A percentile compares a stretch with the other conserved stretches of the same genome.
These are phyloP conservation scores for Urosaurus nigricauda DNA, from an alignment of 2,797 vertebrate genomes.

Conservation along the genomic window DNA sequence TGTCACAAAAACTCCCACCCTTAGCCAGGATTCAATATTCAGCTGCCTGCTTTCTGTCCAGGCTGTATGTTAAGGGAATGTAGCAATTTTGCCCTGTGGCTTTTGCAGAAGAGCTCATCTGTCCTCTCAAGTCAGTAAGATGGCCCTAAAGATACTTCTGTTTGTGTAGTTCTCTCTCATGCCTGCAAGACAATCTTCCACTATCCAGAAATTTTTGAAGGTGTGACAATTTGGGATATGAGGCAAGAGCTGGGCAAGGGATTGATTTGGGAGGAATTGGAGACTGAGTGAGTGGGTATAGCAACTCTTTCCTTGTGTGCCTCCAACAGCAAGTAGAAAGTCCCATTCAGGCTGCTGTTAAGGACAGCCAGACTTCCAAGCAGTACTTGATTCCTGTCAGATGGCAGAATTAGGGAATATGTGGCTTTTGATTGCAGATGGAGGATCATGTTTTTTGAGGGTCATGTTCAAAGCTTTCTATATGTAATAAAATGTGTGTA, in stretches of 20 bases:
- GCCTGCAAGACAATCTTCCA: neutral
- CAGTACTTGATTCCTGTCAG: neutral
- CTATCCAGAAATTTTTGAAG: neutral
- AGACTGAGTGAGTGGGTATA: neutral
- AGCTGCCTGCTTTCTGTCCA: neutral
- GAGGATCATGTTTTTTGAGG: neutral
- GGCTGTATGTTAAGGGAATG: neutral
- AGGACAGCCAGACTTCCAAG: no score
- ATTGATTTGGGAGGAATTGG: neutral
- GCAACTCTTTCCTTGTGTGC: neutral
- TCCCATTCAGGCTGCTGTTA: no score
- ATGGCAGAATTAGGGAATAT: neutral
- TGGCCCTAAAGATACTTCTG: neutral
- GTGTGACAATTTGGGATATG: neutral
- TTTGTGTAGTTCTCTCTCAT: neutral
- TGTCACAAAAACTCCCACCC: neutral
- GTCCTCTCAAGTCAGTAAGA: neutral
- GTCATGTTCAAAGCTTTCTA: neutral
- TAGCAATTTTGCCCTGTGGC: neutral
- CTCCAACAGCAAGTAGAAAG: neutral
- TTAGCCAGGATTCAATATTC: neutral
- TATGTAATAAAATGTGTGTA: neutral
- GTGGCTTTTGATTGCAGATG: neutral
- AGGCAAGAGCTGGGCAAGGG: neutral
- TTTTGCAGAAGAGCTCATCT: neutral